Base-by-base conservation (phyloP, 2,888 invertebrate species). In the Drosophila paranaensis region DNA sequence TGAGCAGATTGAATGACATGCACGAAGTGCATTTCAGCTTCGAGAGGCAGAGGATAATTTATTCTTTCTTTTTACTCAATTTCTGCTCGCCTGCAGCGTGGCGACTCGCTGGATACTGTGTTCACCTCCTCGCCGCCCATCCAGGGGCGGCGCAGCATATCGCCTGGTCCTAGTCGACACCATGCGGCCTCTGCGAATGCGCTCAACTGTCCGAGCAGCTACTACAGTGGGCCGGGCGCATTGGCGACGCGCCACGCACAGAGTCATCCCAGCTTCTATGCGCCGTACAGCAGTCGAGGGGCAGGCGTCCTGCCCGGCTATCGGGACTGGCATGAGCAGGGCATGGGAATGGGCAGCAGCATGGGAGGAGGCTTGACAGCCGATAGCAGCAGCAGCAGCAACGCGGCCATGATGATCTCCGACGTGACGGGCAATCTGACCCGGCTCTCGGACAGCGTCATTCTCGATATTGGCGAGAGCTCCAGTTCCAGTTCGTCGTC, bases 101-200 rank as follows among this genome's bases (percentile, higher is more conserved):
- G 95, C 37, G 95, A 95, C 90, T 95, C 95, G 0, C 91, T 95
- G 73, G 95, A 95, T 70, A 95, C 95, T 3, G 95, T 95, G 35
- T 95, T 95, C 75, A 94, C 95, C 51, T 94, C 94, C 57, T 95
- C 95, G 14, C 95, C 95, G n/a, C 90, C 91, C 13, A 85, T 86
- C 4, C 89, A 85, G 66, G 78, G 90, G 33, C 66, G 87, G 11
- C 80, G 85, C 50, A 90, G 88, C 51, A 74, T 83, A 57, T 91
- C 91, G 35, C 91, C 92, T 0, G 86, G 89, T 30, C 87, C 90
- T 2, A 90, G 85, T 40, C 82, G 84, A 1, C 72, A 84, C 50
- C 88, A 84, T 61, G 71, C 85, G 46, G 62, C 87, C 40, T 89
- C 89, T 8, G 84, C 84, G 9, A 84, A 88, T 16, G 82, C 84